Base-by-base conservation (phyloP, 2,113 vertebrate species). In the Pyrgilauda ruficollis region DNA sequence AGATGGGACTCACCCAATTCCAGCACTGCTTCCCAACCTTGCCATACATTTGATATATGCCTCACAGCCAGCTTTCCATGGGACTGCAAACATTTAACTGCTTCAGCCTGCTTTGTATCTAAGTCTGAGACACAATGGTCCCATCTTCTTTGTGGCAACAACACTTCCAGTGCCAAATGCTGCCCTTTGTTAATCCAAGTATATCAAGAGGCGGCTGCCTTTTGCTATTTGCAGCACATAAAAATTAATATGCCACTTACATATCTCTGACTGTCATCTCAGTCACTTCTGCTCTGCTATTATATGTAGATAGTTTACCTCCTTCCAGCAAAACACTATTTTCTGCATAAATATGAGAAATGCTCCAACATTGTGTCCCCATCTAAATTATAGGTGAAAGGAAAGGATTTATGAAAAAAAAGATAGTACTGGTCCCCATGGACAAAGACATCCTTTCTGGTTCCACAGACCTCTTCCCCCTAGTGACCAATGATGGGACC, bases 271-370 rank as follows among this genome's bases (percentile, higher is more conserved):
- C 67, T 89, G 70, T 77, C 78, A 87, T 35, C 69, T 61, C 78
- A 79, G 92, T 55, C 92, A 72, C 31, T 89, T 67, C 69, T 89
- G 56, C 74, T 87, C 82, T 89, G 77, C 82, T 90, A n/a, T 84
- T 87, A 69, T 2, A 2, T 62, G 69, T 81, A 84, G 61, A 50
- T 74, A 35, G 35, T 66, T 89, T 78, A 44, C 81, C 35, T 89
- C 76, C 82, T 85, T 75, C 46, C 43, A 61, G 81, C 66, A 79
- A 61, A 91, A 87, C 6, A 4, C 27, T 84, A 3, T 89, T 93
- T 92, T 88, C 88, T 67, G 55, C 58, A 49, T 73, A 68, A 90
- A 44, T 49, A 35, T 0, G 1, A 78, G 12, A 78, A 87, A 93
- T 30, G 39, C 66, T 89, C 58, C n/a, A 19, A 6, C 6, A 2